Evolutionary conservation across 1,140 invertebrate genomes (phyloP), one percentile per base, ranked within the genome.

Genomic region (Chlorops oryzae): DNA sequence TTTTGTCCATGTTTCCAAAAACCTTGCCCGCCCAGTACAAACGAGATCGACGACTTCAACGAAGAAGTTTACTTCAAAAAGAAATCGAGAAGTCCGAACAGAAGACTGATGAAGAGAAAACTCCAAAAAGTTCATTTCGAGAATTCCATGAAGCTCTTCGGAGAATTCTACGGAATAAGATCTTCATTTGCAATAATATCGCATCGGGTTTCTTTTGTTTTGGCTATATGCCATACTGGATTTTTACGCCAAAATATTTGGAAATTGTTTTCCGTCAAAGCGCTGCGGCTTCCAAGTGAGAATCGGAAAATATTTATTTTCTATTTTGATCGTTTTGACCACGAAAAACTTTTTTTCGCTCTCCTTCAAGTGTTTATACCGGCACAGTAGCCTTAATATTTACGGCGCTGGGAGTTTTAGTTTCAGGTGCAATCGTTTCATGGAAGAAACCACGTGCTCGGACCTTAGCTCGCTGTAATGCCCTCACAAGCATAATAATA

Each of bases 161-260:
- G n/a, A n/a, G n/a, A n/a, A n/a, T 59, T 74, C 76, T 58, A 74
- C 75, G 63, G 3, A 88, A 87, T 59, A 79, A 74, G 15, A 78
- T 82, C 0, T 73, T 84, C 12, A 78, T 85, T 61, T 81, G 76
- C 59, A 85, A 86, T 57, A 81, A 80, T 51, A 58, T 81, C 0
- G 77, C 82, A 0, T 76, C 79, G 0, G 77, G 85, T 0, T 80
- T 85, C 47, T 85, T 84, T 60, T 78, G 84, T 17, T 78, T 87
- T 51, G 84, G 84, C 0, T 83, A 83, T 57, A 80, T 82, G 73
- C 84, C 83, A 0, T 87, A 86, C 56, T 85, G 81, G 79, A 84
- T 85, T 9, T 87, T 84, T 56, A 78, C 85, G 59, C 84, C 85
- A 0, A 87, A 87, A 62, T 88, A 87, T 48, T 83, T 87, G 38